These are phyloP conservation scores for Andrena flavipes DNA, from an alignment of 2,888 invertebrate species.

Conservation along the genomic window DNA sequence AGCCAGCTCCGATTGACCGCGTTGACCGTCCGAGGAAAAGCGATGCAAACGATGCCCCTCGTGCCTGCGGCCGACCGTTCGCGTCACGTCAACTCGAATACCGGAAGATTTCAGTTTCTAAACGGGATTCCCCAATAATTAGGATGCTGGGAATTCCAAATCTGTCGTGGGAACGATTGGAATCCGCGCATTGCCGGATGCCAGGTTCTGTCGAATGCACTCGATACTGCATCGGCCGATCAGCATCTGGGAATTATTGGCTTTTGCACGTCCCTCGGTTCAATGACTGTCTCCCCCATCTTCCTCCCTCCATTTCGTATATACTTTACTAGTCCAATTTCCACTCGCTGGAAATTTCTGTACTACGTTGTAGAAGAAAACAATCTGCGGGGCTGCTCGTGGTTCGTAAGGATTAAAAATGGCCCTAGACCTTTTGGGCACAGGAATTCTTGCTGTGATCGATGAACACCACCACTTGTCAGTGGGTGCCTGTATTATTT, in stretches of 20 bases:
- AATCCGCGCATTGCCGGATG: constrained; percentile 14
- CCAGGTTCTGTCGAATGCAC: constrained; percentile 5
- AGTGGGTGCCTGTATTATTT: no score
- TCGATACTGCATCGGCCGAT: background rate
- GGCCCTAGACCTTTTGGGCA: no score
- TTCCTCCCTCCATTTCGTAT: background rate
- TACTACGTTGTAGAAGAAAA: no score
- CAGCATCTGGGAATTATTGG: background rate
- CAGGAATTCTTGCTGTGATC: background rate
- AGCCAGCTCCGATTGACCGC: constrained; percentile 10
- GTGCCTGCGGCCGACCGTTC: constrained; percentile 12
- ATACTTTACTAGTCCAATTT: background rate
- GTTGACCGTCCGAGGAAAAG: constrained; percentile 3
- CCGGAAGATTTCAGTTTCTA: constrained; percentile 23
- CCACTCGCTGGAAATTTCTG: background rate
- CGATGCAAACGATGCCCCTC: constrained; percentile 18
- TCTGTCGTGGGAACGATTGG: constrained; percentile 29
- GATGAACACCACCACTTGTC: no score
- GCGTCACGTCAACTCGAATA: constrained; percentile 4
- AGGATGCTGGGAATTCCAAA: constrained; percentile 40
- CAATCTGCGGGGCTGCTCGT: no score
- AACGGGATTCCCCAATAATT: constrained; percentile 37
- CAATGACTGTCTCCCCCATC: background rate
- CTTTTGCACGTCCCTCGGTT: background rate
- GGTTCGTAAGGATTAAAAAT: no score